These are phyloP conservation scores for Corvus moneduloides DNA, from an alignment of 2,113 vertebrate species.

Conservation along the genomic window DNA sequence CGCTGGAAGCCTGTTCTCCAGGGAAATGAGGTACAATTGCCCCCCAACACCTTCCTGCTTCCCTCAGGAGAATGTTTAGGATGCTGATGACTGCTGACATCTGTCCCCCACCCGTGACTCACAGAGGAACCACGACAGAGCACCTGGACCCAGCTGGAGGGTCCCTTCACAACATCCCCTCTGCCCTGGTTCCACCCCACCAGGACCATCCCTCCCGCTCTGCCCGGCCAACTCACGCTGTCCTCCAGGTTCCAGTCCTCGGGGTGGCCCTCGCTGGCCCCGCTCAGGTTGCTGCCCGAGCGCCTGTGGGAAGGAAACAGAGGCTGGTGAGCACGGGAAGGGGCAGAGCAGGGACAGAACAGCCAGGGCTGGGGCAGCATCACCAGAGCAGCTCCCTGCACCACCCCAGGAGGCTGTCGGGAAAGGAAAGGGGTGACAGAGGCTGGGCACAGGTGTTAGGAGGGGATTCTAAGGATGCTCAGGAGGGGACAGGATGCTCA, in stretches of 20 bases:
- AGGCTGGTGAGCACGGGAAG: neutral
- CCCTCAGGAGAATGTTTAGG: neutral
- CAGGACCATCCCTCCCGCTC: fast-evolving
- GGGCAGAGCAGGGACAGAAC: neutral
- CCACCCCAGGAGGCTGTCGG: neutral
- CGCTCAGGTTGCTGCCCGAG: constrained; percentile 87
- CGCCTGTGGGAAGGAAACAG: constrained; percentile 71
- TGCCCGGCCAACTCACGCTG: constrained; percentile 73
- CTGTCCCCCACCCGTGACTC: fast-evolving
- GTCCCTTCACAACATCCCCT: neutral
- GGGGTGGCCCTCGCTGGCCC: constrained; percentile 79
- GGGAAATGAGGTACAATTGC: fast-evolving
- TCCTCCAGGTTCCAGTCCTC: constrained; percentile 89
- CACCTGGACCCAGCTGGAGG: fast-evolving
- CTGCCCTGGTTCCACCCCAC: neutral
- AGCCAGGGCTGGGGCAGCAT: neutral
- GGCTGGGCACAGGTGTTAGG: fast-evolving
- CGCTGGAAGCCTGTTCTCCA: neutral
- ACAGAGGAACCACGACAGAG: neutral
- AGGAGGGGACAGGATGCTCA: neutral
- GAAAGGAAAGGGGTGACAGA: neutral
- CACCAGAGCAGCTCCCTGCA: neutral
- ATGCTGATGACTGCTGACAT: neutral
- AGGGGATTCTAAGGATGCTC: neutral
- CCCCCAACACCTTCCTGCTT: neutral